phyloP scores from a whole-genome alignment of 2,888 invertebrate genomes.

The Geotrupes spiniger region DNA sequence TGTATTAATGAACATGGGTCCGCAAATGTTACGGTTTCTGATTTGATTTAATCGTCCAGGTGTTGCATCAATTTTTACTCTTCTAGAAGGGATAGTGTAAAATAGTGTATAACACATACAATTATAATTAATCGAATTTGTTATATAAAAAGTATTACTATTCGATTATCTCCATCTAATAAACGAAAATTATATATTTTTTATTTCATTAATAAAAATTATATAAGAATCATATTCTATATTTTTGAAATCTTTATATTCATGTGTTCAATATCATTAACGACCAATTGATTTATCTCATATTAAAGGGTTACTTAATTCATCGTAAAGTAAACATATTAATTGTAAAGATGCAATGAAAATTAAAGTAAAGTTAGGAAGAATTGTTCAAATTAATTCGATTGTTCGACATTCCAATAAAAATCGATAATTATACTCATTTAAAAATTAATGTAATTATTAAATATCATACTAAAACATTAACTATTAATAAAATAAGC shows the following conservation, averaged over 20 bases:
- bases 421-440: conserved; percentile 58
- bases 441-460: conserved; percentile 57
- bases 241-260: conserved; percentile 61
- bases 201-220: conserved; percentile 51
- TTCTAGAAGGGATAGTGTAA: conserved; percentile 62
- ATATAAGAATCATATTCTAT: conserved; percentile 64
- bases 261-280: conserved; percentile 63
- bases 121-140: conserved; percentile 64
- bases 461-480: conserved; percentile 58
- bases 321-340: conserved; percentile 48
- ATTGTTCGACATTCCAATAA: conserved; percentile 59
- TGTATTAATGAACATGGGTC: too few relatives aligned
- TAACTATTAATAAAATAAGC: conserved; percentile 62
- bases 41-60: conserved; percentile 66
- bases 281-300: conserved; percentile 62
- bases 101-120: conserved; percentile 65
- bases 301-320: conserved; percentile 58
- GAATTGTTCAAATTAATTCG: conserved; percentile 64
- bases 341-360: neutral
- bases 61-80: conserved; percentile 64
- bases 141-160: conserved; percentile 58
- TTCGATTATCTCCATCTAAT: conserved; percentile 64
- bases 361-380: conserved; percentile 60
- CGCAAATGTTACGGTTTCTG: too few relatives aligned
- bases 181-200: conserved; percentile 54